Conservation (phyloP, 2,113 vertebrate genomes). For the Leucopsar rothschildi region DNA sequence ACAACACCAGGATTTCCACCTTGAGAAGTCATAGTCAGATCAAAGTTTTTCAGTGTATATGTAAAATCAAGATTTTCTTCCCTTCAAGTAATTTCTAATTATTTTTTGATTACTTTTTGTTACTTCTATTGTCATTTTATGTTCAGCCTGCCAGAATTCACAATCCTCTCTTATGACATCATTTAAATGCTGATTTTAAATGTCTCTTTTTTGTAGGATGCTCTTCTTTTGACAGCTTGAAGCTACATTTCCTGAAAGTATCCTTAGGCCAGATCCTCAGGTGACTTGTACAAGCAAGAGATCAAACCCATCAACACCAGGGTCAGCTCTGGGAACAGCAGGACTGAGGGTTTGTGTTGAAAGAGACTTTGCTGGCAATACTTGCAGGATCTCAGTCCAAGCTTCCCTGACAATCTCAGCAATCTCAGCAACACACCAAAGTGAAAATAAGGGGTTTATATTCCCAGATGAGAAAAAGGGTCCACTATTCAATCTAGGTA, state of each 20-base stretch:
- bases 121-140: neutral
- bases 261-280: neutral
- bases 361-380: neutral
- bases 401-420: neutral
- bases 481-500: neutral
- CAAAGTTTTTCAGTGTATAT: neutral
- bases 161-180: neutral
- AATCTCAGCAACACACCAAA: neutral
- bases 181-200: neutral
- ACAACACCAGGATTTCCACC: neutral
- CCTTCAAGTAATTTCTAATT: neutral
- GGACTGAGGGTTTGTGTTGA: neutral
- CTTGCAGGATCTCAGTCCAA: neutral
- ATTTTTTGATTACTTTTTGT: neutral
- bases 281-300: neutral
- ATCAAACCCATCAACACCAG: neutral
- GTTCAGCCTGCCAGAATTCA: neutral
- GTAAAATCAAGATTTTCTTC: neutral
- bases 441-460: neutral
- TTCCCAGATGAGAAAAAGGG: neutral
- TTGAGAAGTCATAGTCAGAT: neutral
- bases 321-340: neutral
- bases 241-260: neutral
- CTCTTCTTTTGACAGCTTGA: neutral
- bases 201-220: neutral